A percentile compares a stretch with the other conserved stretches of the same genome.
phyloP scores from a whole-genome alignment of 2,113 vertebrate genomes.

The Egretta garzetta region DNA sequence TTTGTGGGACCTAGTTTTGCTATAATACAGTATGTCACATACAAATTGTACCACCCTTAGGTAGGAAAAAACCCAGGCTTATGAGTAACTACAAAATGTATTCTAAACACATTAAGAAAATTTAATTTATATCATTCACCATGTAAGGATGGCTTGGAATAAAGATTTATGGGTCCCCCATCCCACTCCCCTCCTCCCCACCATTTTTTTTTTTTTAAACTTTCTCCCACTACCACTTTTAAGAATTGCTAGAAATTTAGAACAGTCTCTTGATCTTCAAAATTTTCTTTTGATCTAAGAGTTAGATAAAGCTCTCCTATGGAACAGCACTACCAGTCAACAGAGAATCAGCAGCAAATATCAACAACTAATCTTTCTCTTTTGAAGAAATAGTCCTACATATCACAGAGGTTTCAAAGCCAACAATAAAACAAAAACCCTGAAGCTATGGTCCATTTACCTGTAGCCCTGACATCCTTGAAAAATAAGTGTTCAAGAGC shows the following conservation, averaged over 20 bases:
- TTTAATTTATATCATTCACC: background rate
- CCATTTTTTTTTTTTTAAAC: background rate
- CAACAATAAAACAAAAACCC: slow-evolving; percentile 60
- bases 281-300: slow-evolving; percentile 62
- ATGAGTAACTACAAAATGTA: background rate
- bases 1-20: background rate
- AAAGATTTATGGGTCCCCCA: background rate
- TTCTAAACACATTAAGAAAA: background rate
- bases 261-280: slow-evolving; percentile 57
- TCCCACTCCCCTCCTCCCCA: rapidly evolving
- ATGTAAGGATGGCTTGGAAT: background rate
- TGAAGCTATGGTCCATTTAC: slow-evolving; percentile 48
- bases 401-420: slow-evolving; percentile 63
- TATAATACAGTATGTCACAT: background rate
- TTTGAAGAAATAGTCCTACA: slow-evolving; percentile 62
- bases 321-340: slow-evolving; percentile 32
- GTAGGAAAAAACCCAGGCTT: background rate
- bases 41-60: background rate
- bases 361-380: slow-evolving; percentile 71
- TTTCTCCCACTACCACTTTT: background rate
- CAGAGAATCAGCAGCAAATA: slow-evolving; percentile 54
- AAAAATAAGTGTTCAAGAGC: slow-evolving; percentile 46
- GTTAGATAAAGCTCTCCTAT: slow-evolving; percentile 58
- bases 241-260: slow-evolving; percentile 50
- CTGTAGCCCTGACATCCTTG: slow-evolving; percentile 2